Evolutionary conservation across 2,888 invertebrate species (phyloP).

Genomic region (Strigamia maritima): DNA sequence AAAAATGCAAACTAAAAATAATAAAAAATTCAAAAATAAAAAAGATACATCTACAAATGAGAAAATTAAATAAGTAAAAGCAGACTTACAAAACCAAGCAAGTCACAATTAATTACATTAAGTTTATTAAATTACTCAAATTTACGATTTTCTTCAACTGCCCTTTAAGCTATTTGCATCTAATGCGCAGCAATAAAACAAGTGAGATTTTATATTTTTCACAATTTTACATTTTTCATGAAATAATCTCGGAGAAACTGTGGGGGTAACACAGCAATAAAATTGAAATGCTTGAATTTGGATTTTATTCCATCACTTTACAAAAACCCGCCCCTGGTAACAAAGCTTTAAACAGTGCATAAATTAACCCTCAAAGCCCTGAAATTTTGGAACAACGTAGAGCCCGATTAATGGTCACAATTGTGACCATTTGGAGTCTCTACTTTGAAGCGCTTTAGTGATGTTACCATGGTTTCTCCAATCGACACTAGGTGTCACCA

Average conservation of each 20-base stretch:
- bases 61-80: neutral
- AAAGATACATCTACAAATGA: neutral
- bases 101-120: neutral
- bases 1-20: no score
- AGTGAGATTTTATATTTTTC: neutral
- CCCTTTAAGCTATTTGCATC: neutral
- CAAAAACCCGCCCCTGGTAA: neutral
- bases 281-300: neutral
- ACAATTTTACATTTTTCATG: neutral
- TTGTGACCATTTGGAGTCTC: no score
- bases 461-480: no score
- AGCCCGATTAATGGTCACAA: no score
- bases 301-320: neutral
- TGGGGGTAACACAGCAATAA: neutral
- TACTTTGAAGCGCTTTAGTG: no score
- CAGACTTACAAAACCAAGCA: neutral
- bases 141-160: neutral
- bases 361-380: no score
- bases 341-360: no score
- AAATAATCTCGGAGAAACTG: neutral
- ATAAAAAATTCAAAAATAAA: neutral
- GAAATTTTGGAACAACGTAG: no score
- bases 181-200: conserved; percentile 1
- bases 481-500: no score
- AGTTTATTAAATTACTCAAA: conserved; percentile 6